A percentile compares a stretch with the other conserved stretches of the same genome.
phyloP scores from a whole-genome alignment of 2,888 invertebrate genomes.

The Morpho deidamia region DNA sequence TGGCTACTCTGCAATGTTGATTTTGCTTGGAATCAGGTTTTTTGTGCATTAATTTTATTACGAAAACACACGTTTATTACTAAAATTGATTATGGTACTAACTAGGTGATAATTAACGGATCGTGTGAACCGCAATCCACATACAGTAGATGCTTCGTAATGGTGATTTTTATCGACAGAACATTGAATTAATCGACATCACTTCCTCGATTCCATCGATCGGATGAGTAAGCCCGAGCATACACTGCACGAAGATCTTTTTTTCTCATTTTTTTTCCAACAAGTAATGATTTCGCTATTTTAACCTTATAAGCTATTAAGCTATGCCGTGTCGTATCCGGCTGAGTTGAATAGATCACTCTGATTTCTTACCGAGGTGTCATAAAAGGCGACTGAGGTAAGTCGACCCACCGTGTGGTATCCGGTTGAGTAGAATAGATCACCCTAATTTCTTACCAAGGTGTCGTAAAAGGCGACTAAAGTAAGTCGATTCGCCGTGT shows the following conservation, averaged over 20 bases:
- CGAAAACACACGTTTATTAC: neutral
- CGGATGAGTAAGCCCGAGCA: conserved; percentile 14
- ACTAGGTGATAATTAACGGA: conserved; percentile 13
- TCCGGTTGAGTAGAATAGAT: too few species aligned
- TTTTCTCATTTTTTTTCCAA: too few species aligned
- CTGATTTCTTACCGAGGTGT: too few species aligned
- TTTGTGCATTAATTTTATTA: neutral
- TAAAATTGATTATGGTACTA: neutral
- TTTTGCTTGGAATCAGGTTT: neutral
- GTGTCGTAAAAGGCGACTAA: too few species aligned
- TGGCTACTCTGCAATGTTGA: neutral
- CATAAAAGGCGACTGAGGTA: too few species aligned
- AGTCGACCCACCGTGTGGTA: too few species aligned
- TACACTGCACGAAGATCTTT: neutral
- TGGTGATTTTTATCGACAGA: conserved; percentile 20
- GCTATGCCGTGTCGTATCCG: too few species aligned
- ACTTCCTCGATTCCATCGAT: conserved; percentile 18
- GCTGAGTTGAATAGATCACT: too few species aligned
- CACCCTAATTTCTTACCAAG: too few species aligned
- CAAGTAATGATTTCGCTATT: too few species aligned
- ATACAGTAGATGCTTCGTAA: conserved; percentile 5
- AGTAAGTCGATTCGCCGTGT: too few species aligned
- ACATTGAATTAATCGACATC: conserved; percentile 19
- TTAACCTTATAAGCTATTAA: too few species aligned
- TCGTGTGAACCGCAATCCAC: conserved; percentile 19